Percentiles rank a stretch among this genome's conserved stretches.
Evolutionary conservation across 2,113 vertebrate species (phyloP).

Genomic region (Synchiropus splendidus): DNA sequence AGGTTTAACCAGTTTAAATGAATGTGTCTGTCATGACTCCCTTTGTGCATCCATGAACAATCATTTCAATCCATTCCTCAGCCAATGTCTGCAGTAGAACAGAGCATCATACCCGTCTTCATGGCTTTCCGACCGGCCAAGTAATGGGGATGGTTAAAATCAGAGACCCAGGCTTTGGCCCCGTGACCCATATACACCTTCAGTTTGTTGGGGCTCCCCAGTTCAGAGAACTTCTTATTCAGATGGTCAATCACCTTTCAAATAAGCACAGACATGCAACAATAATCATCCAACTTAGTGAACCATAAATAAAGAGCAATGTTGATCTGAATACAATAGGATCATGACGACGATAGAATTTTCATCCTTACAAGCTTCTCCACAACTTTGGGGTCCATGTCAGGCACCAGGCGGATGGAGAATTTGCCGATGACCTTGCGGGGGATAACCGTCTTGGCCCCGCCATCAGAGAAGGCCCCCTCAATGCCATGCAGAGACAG

Average conservation of each 20-base stretch:
- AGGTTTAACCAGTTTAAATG: no score
- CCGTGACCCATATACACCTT: slow-evolving; percentile 78
- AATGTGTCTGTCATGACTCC: no score
- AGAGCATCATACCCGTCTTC: slow-evolving; percentile 81
- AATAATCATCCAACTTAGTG: neutral
- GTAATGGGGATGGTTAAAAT: slow-evolving; percentile 94
- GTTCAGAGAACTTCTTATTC: slow-evolving; percentile 75
- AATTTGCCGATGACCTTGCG: slow-evolving; percentile 93
- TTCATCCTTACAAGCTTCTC: slow-evolving; percentile 69
- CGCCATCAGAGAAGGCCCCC: slow-evolving; percentile 83
- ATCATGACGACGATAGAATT: no score
- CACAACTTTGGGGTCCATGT: slow-evolving; percentile 86
- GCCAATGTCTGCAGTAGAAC: no score
- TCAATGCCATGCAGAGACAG: slow-evolving; percentile 97
- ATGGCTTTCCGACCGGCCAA: slow-evolving; percentile 88
- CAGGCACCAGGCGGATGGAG: slow-evolving; percentile 87
- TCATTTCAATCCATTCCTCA: no score
- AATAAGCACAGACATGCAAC: neutral
- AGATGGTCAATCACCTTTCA: slow-evolving; percentile 75
- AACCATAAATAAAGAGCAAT: neutral
- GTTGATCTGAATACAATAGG: neutral
- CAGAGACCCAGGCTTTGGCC: slow-evolving; percentile 91
- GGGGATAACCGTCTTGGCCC: slow-evolving; percentile 91
- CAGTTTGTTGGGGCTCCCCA: slow-evolving; percentile 83
- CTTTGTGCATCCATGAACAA: no score